These are phyloP conservation scores for Drosophila tani DNA, from an alignment of 1,140 invertebrate genomes.

Conservation along the genomic window DNA sequence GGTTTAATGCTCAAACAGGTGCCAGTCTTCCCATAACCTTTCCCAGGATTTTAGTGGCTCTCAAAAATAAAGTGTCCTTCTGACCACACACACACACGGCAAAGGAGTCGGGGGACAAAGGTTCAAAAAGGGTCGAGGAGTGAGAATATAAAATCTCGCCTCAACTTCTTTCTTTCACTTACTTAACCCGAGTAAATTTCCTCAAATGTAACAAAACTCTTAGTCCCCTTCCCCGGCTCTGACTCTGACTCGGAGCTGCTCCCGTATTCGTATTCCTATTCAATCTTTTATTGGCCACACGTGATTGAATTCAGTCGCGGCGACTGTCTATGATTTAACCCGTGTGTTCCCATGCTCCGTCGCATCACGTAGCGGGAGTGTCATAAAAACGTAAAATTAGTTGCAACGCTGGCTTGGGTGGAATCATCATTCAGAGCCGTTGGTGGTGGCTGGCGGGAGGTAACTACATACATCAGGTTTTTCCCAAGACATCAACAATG, in stretches of 20 bases:
- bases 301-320: slow-evolving; percentile 70
- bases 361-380: slow-evolving; percentile 70
- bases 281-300: slow-evolving; percentile 77
- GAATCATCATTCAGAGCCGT: slow-evolving; percentile 38
- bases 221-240: neutral
- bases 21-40: slow-evolving; percentile 32
- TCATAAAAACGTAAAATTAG: slow-evolving; percentile 82
- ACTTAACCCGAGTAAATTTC: slow-evolving; percentile 10
- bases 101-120: neutral
- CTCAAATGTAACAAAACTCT: slow-evolving; percentile 10
- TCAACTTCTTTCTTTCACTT: slow-evolving; percentile 23
- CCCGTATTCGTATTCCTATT: slow-evolving; percentile 46
- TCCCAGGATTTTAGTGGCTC: neutral
- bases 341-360: slow-evolving; percentile 59
- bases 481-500: slow-evolving; percentile 69
- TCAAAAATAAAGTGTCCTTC: slow-evolving; percentile 11
- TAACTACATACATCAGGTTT: slow-evolving; percentile 30
- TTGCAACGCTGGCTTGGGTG: slow-evolving; percentile 52
- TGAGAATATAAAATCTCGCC: neutral
- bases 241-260: neutral
- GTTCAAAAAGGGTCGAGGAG: neutral
- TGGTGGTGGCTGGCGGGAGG: slow-evolving; percentile 1
- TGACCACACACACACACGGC: neutral
- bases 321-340: slow-evolving; percentile 72
- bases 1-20: slow-evolving; percentile 24